Evolutionary conservation across 1,140 invertebrate genomes (phyloP).

Genomic region (Cotesia chilonis): DNA sequence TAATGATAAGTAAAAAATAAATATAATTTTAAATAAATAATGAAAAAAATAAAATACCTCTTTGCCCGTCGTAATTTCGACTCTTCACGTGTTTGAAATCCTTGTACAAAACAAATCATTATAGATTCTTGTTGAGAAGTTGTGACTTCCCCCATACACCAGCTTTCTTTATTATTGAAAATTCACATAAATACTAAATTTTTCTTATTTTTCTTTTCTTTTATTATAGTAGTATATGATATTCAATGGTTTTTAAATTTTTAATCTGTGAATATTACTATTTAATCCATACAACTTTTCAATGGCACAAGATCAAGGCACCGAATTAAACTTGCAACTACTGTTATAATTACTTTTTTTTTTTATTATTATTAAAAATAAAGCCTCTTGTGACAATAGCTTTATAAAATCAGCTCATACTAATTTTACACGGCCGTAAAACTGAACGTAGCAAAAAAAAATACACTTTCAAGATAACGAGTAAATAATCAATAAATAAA

Average conservation of each 20-base stretch:
- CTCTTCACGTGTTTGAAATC: constrained; percentile 55
- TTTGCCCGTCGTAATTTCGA: constrained; percentile 53
- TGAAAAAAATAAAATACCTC: constrained; percentile 49
- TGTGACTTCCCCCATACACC: constrained; percentile 52
- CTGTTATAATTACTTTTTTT: background rate
- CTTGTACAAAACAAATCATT: constrained; percentile 61
- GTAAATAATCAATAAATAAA: too few relatives aligned
- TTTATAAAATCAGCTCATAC: too few relatives aligned
- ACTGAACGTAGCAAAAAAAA: too few relatives aligned
- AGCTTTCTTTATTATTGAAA: background rate
- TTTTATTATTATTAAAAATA: too few relatives aligned
- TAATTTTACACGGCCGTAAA: background rate
- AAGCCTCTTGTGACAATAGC: too few relatives aligned
- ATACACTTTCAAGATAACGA: too few relatives aligned
- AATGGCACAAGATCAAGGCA: constrained; percentile 16
- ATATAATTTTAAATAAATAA: background rate
- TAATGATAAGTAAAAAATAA: too few relatives aligned
- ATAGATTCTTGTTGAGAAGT: constrained; percentile 49
- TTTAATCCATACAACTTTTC: background rate
- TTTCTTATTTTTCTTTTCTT: too few relatives aligned
- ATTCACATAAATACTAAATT: background rate
- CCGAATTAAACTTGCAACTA: background rate
- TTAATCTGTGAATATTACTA: too few relatives aligned
- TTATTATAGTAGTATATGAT: too few relatives aligned
- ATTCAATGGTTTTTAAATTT: too few relatives aligned